Base-by-base conservation (phyloP, 92 coral and sea anemone species). In the Epizoanthus ramosus region DNA sequence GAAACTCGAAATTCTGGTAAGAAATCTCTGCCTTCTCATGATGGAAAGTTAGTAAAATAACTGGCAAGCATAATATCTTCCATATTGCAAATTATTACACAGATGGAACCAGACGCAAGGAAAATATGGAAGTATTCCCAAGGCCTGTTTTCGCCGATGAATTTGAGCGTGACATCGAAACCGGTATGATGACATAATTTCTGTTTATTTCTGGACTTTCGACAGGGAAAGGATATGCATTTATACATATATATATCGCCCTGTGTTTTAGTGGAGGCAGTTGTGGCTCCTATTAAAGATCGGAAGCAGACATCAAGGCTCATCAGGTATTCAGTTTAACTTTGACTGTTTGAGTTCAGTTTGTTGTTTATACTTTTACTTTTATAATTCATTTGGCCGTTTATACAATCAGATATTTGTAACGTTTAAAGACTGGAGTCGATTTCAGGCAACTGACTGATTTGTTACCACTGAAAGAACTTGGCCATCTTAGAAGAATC, bases 71-170 rank as follows among this genome's bases (percentile, higher is more conserved):
- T 56, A 16, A 31, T 6, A 47, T 53, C 37, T 75, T 41, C 23
- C 7, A 6, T 39, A 19, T 39, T 50, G 43, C 13, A 2, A 0
- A 57, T 64, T 75, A 61, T 41, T 19, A 60, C 66, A 37, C 71
- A 77, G 82, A 8, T 22, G 63, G 39, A 23, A 19, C 57, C 19
- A 57, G 14, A 3, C n/a, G 21, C 22, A 18, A 61, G 47, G 71
- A 61, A 13, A 33, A 47, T 61, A 31, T 8, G 23, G 63, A 28
- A 50, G 43, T 24, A 15, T 60, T 57, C 22, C 89, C 95, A 10
- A 72, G 92, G 66, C 94, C 98, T 6, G 88, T 96, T 61, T 91
- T 96, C 10, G 90, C 95, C 50, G 95, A 90, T 73, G 90, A 94
- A 73, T 92, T 80, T 87, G 82, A 86, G n/a, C 92, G 93, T 45